Evolutionary conservation across 2,797 vertebrate species (phyloP).

Genomic region (Girardinus metallicus): DNA sequence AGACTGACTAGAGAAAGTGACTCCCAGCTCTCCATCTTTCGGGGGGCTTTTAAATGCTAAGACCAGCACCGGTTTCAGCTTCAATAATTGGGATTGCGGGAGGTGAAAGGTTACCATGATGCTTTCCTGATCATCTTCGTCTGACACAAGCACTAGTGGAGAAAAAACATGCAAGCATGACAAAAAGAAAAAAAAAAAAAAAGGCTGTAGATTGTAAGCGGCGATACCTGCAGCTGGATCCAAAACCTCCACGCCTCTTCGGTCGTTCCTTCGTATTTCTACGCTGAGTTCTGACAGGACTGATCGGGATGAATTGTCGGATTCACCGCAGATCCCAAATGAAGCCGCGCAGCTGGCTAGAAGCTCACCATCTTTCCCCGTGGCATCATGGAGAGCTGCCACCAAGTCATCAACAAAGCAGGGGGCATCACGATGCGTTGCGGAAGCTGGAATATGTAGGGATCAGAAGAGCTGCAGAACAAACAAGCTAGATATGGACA

Average conservation of each 20-base stretch:
- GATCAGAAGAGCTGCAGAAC: background rate
- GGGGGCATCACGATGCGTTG: background rate
- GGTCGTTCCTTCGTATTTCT: conserved; percentile 18
- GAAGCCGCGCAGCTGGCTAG: conserved; percentile 32
- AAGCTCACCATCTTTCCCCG: conserved; percentile 27
- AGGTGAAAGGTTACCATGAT: conserved; percentile 69
- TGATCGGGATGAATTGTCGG: conserved; percentile 6
- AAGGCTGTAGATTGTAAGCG: fast-evolving
- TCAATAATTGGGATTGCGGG: conserved; percentile 42
- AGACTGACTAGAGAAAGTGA: conserved; percentile 64
- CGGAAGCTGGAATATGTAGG: background rate
- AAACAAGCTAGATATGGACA: background rate
- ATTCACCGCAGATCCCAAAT: conserved; percentile 69
- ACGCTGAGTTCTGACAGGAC: conserved; percentile 40
- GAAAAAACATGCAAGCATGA: conserved; percentile 8
- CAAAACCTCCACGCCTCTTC: conserved; percentile 42
- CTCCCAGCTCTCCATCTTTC: conserved; percentile 37
- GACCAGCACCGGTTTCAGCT: conserved; percentile 56
- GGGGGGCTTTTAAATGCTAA: conserved; percentile 58
- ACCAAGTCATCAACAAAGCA: conserved; percentile 64
- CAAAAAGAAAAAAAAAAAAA: background rate
- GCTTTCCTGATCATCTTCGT: conserved; percentile 47
- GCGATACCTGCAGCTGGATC: conserved; percentile 63
- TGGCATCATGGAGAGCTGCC: conserved; percentile 46
- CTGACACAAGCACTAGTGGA: conserved; percentile 43